Evolutionary conservation across 92 coral and sea anemone species (phyloP).

Genomic region (Heteractis magnifica): DNA sequence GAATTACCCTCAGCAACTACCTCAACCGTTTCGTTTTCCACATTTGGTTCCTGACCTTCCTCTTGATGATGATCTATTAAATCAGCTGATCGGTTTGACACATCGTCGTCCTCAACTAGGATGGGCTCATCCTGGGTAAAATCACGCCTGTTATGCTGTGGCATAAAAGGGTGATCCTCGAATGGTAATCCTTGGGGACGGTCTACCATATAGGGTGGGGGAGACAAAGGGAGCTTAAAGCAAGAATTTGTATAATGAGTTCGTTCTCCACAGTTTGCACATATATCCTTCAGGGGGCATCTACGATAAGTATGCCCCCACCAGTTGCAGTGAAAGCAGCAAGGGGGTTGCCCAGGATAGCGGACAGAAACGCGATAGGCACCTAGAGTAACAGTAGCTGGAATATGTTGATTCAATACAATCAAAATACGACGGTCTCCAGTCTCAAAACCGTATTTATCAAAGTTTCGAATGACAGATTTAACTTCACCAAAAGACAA

Average conservation of each 20-base stretch:
- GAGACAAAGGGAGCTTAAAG: neutral
- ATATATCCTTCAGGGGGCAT: neutral
- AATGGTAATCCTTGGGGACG: no score
- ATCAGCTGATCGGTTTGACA: no score
- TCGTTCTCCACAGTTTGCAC: neutral
- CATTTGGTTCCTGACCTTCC: no score
- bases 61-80: no score
- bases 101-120: no score
- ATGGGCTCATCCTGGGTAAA: no score
- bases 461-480: neutral
- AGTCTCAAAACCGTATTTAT: conserved; percentile 12
- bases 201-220: no score
- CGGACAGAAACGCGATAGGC: neutral
- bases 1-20: no score
- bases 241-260: neutral
- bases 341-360: neutral
- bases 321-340: conserved; percentile 19
- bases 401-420: neutral
- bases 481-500: neutral
- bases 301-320: conserved; percentile 9
- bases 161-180: no score
- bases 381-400: neutral
- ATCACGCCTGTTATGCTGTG: no score
- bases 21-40: no score
- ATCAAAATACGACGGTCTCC: neutral